Base-by-base conservation (phyloP, 1,140 invertebrate species). In the Philotrypesis tridentata region DNA sequence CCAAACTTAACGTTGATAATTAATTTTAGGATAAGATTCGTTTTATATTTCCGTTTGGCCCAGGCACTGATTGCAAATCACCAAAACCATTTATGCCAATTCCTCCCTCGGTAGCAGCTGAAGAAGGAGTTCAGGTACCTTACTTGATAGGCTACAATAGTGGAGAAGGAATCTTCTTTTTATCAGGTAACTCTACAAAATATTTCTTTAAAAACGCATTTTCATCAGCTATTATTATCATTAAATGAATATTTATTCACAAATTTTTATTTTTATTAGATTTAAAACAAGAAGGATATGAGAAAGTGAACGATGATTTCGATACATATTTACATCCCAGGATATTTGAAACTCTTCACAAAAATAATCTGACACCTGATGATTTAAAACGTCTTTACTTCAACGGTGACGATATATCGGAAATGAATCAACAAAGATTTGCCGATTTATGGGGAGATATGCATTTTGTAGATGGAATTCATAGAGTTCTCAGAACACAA, bases 141-240 rank as follows among this genome's bases (percentile, higher is more conserved):
- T 89, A 93, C 27, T 90, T 95, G 8, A 85, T 93, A n/a, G 95
- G 95, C 0, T 93, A 94, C 63, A 94, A 92, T 85, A 89, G 86
- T 21, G 87, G 90, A 21, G 95, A 96, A 90, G 93, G 93, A 11
- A 85, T 93, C 8, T 82, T 93, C 0, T 85, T 93, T 21, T 83
- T 93, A 9, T 83, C 83, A 31, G 85, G 90, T 91, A 86, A 83
- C 81, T 55, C 2, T 55, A 0, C 2, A 17, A 48, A 33, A 17
- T 23, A 8, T 25, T 63, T 63, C 25, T 1, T 68, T 68, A 21
- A 21, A 7, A 11, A 31, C 27, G 9, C 11, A 27, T 65, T 65
- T 29, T 6, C 9, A 27, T 65, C 27, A 27, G 14, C 7, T 65
- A 14, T 65, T 25, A 0, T 0, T 6, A 0, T 17, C 11, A 29